Conservation (phyloP, 2,113 vertebrate species). For the Peromyscus polionotus region DNA sequence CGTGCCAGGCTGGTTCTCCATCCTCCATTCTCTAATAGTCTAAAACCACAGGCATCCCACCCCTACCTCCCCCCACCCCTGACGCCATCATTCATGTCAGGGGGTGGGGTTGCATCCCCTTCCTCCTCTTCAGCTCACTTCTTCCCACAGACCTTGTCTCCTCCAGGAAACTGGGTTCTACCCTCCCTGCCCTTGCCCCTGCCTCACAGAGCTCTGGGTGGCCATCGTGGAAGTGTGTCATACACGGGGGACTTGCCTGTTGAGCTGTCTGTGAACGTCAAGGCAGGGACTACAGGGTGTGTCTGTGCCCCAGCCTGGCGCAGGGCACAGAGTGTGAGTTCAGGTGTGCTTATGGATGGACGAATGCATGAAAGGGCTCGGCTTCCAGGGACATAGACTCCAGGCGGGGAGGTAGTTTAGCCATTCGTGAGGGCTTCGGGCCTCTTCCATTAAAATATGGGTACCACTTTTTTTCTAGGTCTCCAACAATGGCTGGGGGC, state of each 20-base stretch:
- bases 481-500: slow-evolving; percentile 99
- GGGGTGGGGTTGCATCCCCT: too few species aligned
- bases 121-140: background rate
- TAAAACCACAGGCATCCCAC: background rate
- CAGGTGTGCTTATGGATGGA: background rate
- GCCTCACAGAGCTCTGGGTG: background rate
- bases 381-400: too few species aligned
- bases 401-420: background rate
- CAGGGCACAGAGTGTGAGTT: rapidly evolving
- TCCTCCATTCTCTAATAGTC: background rate
- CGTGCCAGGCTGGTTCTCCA: background rate
- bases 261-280: background rate
- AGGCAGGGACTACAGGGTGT: rapidly evolving
- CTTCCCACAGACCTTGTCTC: background rate
- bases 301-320: background rate
- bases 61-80: background rate
- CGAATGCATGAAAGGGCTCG: background rate
- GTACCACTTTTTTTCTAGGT: slow-evolving; percentile 86
- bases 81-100: too few species aligned
- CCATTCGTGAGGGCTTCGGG: background rate
- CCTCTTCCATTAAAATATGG: background rate
- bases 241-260: background rate
- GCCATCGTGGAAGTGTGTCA: background rate
- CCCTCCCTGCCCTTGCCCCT: background rate
- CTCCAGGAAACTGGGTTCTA: background rate